A percentile compares a stretch with the other conserved stretches of the same genome.
phyloP scores from a whole-genome alignment of 2,888 invertebrate genomes.

The Apoderus coryli region DNA sequence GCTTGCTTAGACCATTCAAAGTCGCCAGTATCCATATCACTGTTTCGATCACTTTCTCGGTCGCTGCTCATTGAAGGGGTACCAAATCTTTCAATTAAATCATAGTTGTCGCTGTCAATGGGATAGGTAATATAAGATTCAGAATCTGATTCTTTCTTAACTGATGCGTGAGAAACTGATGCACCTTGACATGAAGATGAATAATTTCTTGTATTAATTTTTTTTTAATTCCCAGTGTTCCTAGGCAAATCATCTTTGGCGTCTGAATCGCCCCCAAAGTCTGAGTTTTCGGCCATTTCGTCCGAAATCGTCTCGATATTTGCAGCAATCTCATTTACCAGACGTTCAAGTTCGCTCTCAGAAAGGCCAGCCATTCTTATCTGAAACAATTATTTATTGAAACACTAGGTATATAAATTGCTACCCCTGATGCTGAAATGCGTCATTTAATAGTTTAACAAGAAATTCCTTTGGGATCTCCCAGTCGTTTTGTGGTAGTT shows the following conservation, averaged over 20 bases:
- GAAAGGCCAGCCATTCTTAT: background rate
- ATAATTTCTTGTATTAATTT: background rate
- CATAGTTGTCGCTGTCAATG: background rate
- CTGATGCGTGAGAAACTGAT: background rate
- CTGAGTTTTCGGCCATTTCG: constrained; percentile 5
- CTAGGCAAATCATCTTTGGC: constrained; percentile 1
- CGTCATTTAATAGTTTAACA: too few relatives aligned
- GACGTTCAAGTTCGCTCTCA: constrained; percentile 1
- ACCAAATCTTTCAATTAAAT: background rate
- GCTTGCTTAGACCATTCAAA: constrained; percentile 4
- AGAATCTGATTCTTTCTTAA: background rate
- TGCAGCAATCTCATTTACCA: too few relatives aligned
- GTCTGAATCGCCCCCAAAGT: constrained; percentile 4
- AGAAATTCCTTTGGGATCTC: too few relatives aligned
- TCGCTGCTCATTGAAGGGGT: background rate
- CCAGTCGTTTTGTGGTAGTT: too few relatives aligned
- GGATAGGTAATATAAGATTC: background rate
- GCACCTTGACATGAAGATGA: background rate
- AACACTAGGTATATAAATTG: too few relatives aligned
- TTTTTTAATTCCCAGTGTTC: background rate
- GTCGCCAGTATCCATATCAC: background rate
- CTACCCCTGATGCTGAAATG: too few relatives aligned
- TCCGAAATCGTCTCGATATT: constrained; percentile 3
- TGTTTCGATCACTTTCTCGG: constrained; percentile 1
- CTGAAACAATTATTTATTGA: too few relatives aligned